Evolutionary conservation across 2,113 vertebrate genomes (phyloP), one percentile per base, ranked within the genome.

Genomic region (Pitta sordida): DNA sequence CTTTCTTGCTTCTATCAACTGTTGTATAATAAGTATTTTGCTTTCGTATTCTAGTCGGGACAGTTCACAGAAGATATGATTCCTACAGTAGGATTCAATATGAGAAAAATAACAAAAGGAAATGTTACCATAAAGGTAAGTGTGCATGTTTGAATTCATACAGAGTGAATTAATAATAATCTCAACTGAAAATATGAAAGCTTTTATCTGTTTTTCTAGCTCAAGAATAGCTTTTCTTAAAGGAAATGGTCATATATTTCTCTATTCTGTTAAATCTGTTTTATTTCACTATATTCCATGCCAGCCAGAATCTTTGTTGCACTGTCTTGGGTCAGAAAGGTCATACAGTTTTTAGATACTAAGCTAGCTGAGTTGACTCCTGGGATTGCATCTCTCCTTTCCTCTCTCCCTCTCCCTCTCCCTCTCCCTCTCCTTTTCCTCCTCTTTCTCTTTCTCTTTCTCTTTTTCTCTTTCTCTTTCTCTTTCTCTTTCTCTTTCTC

Each of bases 1-100:
- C 6, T 52, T 36, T 48, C 13, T 63, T 70, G 14, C 46, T 58
- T n/a, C 3, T 82, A 37, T 85, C 34, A 58, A 30, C 11, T 69
- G 7, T 55, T 80, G 43, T 55, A 20, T 85, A 98, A 97, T 98
- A 96, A 85, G 34, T 67, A 12, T 65, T 77, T 79, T 73, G 65
- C 9, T 67, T 82, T 87, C 83, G 5, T 84, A 10, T 95, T 95
- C 52, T 75, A 98, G 98, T 99, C 98, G 70, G 98, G 98, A 30
- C 98, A 99, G 93, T 98, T 98, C 96, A 98, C 97, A 88, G 98
- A 99, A 98, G 99, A 99, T 96, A 98, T 98, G 99, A 99, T 99
- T 93, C 98, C 98, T 52, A 99, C 98, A 49, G 98, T 99, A 10
- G 99, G 98, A 30, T 98, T 99, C 97, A 99, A 99, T 96, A 99